Percentiles rank a stretch among this genome's conserved stretches.
Conservation (phyloP, 2,888 invertebrate genomes). For the Saturnia pavonia region DNA sequence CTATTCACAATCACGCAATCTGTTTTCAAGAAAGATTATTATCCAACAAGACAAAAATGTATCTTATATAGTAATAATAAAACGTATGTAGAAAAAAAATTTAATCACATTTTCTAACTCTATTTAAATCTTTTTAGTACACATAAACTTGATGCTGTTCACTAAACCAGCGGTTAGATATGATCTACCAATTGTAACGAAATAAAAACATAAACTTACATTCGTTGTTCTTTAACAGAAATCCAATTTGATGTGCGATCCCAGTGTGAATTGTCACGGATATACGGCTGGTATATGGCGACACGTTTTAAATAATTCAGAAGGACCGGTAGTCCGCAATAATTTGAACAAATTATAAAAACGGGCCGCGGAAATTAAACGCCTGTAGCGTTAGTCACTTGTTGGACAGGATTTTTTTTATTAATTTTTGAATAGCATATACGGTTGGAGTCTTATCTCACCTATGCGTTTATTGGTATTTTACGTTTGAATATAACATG, state of each 20-base stretch:
- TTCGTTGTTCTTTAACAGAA: not conserved
- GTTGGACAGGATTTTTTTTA: not conserved
- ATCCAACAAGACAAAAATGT: too few species aligned
- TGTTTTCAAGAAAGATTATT: too few species aligned
- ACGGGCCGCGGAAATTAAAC: slow-evolving; percentile 9
- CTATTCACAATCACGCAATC: too few species aligned
- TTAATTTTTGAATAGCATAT: not conserved
- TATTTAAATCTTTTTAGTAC: too few species aligned
- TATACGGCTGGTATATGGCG: slow-evolving; percentile 16
- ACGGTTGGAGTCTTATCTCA: not conserved
- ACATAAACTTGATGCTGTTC: too few species aligned
- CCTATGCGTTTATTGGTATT: not conserved
- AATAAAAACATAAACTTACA: too few species aligned
- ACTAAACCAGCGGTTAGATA: too few species aligned
- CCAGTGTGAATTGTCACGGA: not conserved
- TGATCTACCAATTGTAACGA: too few species aligned
- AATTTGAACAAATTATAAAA: slow-evolving; percentile 50
- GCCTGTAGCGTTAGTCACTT: slow-evolving; percentile 1
- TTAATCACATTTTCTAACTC: too few species aligned
- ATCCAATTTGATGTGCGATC: not conserved
- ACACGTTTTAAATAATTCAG: slow-evolving; percentile 47
- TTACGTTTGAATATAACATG: not conserved
- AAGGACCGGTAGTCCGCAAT: slow-evolving; percentile 33
- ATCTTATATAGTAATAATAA: too few species aligned
- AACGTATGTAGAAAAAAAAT: too few species aligned